Evolutionary conservation across 1,140 invertebrate species (phyloP).

Genomic region (Diorhabda sublineata): DNA sequence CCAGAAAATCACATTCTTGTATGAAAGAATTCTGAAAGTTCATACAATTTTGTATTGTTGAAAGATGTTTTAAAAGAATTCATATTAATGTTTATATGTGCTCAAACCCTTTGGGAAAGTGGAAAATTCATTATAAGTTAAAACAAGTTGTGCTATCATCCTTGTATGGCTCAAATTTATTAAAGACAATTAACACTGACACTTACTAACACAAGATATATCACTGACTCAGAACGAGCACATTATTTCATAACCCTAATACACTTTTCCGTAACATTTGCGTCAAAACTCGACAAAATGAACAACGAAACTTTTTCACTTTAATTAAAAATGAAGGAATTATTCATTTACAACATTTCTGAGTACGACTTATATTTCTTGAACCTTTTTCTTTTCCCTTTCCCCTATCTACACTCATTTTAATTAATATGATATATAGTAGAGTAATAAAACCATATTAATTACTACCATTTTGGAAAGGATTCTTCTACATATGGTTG

Average conservation of each 20-base stretch:
- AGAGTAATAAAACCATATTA: no score
- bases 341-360: background rate
- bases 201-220: slow-evolving; percentile 27
- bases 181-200: slow-evolving; percentile 33
- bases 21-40: no score
- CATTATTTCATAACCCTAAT: slow-evolving; percentile 33
- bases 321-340: slow-evolving; percentile 25
- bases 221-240: slow-evolving; percentile 26
- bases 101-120: background rate
- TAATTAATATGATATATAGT: no score
- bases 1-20: no score
- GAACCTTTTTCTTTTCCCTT: background rate
- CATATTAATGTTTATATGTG: no score
- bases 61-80: no score
- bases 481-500: no score
- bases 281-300: slow-evolving; percentile 18
- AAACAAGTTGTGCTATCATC: slow-evolving; percentile 26
- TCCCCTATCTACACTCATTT: background rate
- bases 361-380: background rate
- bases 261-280: slow-evolving; percentile 19
- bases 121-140: slow-evolving; percentile 28
- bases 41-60: no score
- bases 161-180: slow-evolving; percentile 31
- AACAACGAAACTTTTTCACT: slow-evolving; percentile 23
- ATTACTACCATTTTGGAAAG: no score